phyloP scores from a whole-genome alignment of 2,797 vertebrate genomes.

The Peromyscus eremicus region DNA sequence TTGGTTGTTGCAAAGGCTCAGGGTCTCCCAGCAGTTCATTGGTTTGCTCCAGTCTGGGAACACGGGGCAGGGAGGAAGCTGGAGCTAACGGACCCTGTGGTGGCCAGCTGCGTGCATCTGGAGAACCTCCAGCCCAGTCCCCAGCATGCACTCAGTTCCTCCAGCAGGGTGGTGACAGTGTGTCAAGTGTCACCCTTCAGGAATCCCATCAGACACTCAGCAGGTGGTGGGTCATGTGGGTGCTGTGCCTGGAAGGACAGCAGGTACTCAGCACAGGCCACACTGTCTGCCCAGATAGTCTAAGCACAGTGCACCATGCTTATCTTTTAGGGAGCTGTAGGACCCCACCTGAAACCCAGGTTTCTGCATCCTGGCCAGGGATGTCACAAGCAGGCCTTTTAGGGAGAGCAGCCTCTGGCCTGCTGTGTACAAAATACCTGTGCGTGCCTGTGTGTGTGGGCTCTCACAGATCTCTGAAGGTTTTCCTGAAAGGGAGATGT shows the following conservation, averaged over 20 bases:
- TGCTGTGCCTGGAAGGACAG: neutral
- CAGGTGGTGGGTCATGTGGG: rapidly evolving
- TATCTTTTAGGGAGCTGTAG: neutral
- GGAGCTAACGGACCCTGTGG: neutral
- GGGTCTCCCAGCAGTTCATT: rapidly evolving
- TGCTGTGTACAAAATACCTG: neutral
- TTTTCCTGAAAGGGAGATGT: neutral
- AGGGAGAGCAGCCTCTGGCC: neutral
- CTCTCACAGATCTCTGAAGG: neutral
- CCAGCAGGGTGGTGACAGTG: neutral
- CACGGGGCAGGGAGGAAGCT: neutral
- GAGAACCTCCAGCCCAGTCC: no score
- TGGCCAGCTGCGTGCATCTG: rapidly evolving
- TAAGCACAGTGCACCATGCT: neutral
- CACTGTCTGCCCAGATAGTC: neutral
- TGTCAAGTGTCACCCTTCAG: neutral
- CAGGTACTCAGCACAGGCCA: neutral
- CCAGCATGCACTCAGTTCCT: neutral
- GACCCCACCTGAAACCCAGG: neutral
- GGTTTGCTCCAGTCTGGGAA: no score
- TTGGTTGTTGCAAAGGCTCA: rapidly evolving
- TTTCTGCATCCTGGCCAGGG: neutral
- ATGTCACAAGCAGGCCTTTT: neutral
- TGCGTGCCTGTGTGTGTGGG: rapidly evolving
- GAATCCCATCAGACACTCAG: neutral